A percentile compares a stretch with the other conserved stretches of the same genome.
These are phyloP conservation scores for Riparia riparia DNA, from an alignment of 2,113 vertebrate genomes.

Conservation along the genomic window DNA sequence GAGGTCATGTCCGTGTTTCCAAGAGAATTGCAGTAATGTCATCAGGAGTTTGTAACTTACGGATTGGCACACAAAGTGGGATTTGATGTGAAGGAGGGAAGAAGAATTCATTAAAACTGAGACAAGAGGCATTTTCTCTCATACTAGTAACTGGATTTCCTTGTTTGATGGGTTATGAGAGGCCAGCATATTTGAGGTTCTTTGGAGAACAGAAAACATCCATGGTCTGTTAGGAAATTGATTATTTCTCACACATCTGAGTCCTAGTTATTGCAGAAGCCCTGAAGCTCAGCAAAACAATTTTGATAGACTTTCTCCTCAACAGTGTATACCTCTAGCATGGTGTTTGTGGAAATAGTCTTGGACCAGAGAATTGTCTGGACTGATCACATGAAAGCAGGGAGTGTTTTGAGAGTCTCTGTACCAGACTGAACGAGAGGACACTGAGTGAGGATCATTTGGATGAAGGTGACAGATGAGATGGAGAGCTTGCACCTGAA, in stretches of 20 bases:
- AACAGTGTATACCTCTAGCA: accelerated
- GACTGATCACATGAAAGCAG: neutral
- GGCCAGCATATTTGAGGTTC: neutral
- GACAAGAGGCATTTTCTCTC: neutral
- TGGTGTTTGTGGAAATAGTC: neutral
- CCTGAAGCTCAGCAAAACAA: accelerated
- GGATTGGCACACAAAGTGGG: neutral
- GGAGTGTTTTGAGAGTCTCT: neutral
- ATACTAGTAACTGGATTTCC: neutral
- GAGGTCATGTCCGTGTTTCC: neutral
- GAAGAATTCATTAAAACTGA: neutral
- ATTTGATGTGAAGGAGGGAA: neutral
- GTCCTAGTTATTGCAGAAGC: neutral
- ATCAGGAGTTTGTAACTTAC: neutral
- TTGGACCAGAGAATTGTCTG: neutral
- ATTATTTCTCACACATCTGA: neutral
- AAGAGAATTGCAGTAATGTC: neutral
- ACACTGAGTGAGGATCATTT: neutral
- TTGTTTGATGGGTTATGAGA: neutral
- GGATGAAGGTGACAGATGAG: neutral
- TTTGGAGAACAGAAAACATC: neutral
- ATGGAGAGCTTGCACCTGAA: neutral
- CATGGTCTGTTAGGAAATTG: neutral
- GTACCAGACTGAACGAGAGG: neutral
- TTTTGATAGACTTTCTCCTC: neutral